Conservation (phyloP, 1,140 invertebrate species). For the Brachionus plicatilis region DNA sequence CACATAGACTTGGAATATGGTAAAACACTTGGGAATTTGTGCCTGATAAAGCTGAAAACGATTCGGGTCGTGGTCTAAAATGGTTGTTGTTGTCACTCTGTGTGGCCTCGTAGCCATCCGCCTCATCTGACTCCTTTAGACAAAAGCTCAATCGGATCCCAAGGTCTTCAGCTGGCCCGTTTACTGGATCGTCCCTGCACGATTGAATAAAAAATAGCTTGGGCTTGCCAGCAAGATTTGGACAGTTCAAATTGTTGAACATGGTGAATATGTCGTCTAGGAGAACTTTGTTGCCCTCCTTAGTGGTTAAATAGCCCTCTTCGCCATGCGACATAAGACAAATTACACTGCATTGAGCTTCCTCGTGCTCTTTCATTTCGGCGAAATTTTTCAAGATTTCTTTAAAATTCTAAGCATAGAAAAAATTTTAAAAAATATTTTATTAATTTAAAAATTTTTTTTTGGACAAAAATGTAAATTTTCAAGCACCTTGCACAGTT, state of each 20-base stretch:
- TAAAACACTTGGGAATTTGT: not conserved
- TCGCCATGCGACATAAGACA: slow-evolving; percentile 40
- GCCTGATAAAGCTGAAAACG: not conserved
- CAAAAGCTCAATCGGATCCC: slow-evolving; percentile 1
- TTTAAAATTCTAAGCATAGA: slow-evolving; percentile 24
- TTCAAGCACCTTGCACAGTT: too few species aligned
- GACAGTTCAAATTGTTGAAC: slow-evolving; percentile 63
- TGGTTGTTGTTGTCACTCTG: slow-evolving; percentile 6
- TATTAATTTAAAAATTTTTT: not conserved
- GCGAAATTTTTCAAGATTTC: slow-evolving; percentile 18
- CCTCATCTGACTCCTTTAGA: not conserved
- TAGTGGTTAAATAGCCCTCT: slow-evolving; percentile 33
- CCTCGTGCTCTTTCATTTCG: slow-evolving; percentile 11
- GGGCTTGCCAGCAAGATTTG: slow-evolving; percentile 63
- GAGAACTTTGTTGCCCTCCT: slow-evolving; percentile 28
- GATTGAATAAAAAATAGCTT: slow-evolving; percentile 74
- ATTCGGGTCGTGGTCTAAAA: not conserved
- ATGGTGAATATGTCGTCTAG: slow-evolving; percentile 41
- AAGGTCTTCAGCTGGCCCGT: slow-evolving; percentile 33
- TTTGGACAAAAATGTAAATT: too few species aligned
- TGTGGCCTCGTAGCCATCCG: not conserved
- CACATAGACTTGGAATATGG: slow-evolving; percentile 26
- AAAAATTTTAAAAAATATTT: not conserved
- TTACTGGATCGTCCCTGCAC: slow-evolving; percentile 60
- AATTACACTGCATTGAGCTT: slow-evolving; percentile 28